Base-by-base conservation (phyloP, 2,888 invertebrate species). In the Brachyopa scutellaris region DNA sequence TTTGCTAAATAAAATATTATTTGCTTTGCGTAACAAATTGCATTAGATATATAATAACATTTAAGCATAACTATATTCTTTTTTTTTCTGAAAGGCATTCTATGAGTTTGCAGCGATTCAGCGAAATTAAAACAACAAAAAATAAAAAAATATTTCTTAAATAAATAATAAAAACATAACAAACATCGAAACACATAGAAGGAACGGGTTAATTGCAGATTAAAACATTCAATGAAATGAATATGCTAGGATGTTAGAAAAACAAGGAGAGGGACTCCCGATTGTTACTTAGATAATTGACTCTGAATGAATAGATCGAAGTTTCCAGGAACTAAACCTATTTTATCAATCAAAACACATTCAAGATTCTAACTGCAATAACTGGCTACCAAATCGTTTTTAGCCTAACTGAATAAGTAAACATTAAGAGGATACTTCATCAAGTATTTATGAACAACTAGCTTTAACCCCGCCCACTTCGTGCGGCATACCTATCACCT, bases 21-120 rank as follows among this genome's bases (percentile, higher is more conserved):
- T 84, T 59, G 82, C 67, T 82, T 84, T 84, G 84, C 80, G 85
- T 85, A 85, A 85, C 85, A 85, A 84, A 84, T 85, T 84, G 85
- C 84, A 85, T 85, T 85, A 85, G 85, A 85, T 85, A 85, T 85
- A 85, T 85, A 85, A 85, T 85, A 85, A 85, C 84, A 85, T 85
- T 85, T 85, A 85, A 83, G 85, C 84, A 85, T 79, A 85, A 85
- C 85, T 83, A 53, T 67, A 55, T 67, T 55, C 42, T 47, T 62
- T 64, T 57, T 69, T 66, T 67, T 74, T 83, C 77, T 78, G 72
- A 79, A 83, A 83, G 78, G 78, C 78, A 78, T 83, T 78, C 78
- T 83, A 78, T 83, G 67, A 69, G 77, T 83, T 77, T 80, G 80
- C 80, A 76, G 80, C 76, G 76, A 77, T 82, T 82, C 78, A 82